Conservation (phyloP, 2,797 vertebrate species). For the Cuculus canorus region DNA sequence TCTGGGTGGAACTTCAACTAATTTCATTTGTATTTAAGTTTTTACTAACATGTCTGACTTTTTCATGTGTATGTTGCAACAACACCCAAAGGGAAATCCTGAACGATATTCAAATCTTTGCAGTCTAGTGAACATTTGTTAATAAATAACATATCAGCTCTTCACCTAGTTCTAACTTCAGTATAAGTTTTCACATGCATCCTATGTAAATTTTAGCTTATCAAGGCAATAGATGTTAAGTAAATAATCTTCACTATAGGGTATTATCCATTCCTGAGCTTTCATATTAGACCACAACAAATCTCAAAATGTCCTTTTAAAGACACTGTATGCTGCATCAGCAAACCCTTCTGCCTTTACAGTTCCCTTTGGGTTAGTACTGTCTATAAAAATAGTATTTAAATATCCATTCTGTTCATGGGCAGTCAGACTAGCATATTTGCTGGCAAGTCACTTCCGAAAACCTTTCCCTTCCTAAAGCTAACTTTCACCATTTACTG, state of each 20-base stretch:
- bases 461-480: background rate
- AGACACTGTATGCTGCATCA: background rate
- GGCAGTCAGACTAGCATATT: background rate
- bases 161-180: background rate
- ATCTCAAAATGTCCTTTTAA: conserved; percentile 1
- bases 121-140: background rate
- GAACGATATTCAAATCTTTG: background rate
- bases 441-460: background rate
- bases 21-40: background rate
- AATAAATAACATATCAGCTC: conserved; percentile 20
- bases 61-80: background rate
- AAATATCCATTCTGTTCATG: background rate
- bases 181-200: background rate
- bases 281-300: background rate
- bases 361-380: background rate
- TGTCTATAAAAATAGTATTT: conserved; percentile 10
- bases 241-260: background rate
- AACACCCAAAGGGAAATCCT: background rate
- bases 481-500: background rate
- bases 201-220: background rate
- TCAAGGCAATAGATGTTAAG: background rate
- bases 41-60: background rate
- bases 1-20: background rate
- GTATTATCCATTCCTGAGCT: background rate
- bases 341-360: background rate